These are phyloP conservation scores for Capitulum mitella DNA, from an alignment of 2,888 invertebrate species.

Conservation along the genomic window DNA sequence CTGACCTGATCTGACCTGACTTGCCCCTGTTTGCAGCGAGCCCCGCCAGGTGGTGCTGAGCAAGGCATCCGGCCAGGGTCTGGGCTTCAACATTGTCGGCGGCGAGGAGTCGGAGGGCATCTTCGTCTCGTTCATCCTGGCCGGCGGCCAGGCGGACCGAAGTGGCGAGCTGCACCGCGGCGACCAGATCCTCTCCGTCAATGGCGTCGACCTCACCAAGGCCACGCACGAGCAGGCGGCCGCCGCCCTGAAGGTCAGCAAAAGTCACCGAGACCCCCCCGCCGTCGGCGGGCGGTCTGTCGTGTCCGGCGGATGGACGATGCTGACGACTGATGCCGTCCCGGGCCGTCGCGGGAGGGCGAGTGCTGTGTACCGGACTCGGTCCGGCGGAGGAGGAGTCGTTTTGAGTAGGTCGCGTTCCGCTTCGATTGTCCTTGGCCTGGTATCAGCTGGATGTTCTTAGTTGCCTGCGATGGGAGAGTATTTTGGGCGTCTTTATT, in stretches of 20 bases:
- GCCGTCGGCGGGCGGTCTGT: neutral
- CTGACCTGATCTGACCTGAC: neutral
- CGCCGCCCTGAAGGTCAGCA: conserved; percentile 74
- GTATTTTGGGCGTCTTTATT: no score
- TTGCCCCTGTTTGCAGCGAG: conserved; percentile 55
- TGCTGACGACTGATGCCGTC: neutral
- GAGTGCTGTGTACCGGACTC: no score
- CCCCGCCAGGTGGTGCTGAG: conserved; percentile 70
- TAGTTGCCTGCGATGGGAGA: no score
- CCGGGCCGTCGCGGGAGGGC: no score
- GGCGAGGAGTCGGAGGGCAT: conserved; percentile 99
- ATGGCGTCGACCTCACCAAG: conserved; percentile 77
- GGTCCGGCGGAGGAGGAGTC: no score
- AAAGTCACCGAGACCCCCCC: neutral
- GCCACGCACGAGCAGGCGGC: conserved; percentile 98
- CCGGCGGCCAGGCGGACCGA: conserved; percentile 93
- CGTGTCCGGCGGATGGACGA: neutral
- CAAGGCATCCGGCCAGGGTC: conserved; percentile 54
- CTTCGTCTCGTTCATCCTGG: conserved; percentile 93
- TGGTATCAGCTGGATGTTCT: no score
- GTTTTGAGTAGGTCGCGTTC: no score
- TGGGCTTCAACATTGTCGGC: conserved; percentile 98
- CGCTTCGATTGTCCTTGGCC: no score
- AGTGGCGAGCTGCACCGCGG: conserved; percentile 82
- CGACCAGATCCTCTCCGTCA: conserved; percentile 86